Percentiles rank a stretch among this genome's conserved stretches.
These are phyloP conservation scores for Cercopithecus mona DNA, from an alignment of 2,113 vertebrate species.

Conservation along the genomic window DNA sequence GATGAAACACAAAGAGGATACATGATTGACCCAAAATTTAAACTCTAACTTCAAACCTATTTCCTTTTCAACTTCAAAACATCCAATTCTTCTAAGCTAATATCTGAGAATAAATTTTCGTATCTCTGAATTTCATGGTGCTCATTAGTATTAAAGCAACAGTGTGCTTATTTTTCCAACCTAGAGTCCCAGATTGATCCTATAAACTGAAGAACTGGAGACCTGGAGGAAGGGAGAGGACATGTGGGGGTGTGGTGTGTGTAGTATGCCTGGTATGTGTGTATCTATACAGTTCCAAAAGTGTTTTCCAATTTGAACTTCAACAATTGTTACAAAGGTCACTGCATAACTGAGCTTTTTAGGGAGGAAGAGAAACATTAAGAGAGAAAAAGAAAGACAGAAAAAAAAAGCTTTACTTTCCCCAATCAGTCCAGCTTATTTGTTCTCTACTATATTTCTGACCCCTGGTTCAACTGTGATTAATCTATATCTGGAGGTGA, in stretches of 20 bases:
- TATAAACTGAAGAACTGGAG: background rate
- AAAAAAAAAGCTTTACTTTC: background rate
- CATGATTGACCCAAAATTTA: background rate
- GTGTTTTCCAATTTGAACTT: background rate
- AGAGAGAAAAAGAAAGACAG: background rate
- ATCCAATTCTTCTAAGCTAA: background rate
- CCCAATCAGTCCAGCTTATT: background rate
- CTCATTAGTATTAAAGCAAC: conserved; percentile 2
- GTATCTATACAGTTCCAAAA: background rate
- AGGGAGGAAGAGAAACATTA: background rate
- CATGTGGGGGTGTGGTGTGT: background rate
- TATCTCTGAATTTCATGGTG: conserved; percentile 41
- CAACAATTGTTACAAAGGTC: background rate
- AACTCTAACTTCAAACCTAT: conserved; percentile 29
- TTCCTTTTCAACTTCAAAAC: conserved; percentile 30
- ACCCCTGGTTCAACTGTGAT: background rate
- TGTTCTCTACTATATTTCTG: background rate
- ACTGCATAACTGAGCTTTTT: background rate
- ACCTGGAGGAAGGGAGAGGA: background rate
- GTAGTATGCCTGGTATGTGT: background rate
- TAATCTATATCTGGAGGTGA: background rate
- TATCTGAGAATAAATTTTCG: conserved; percentile 16
- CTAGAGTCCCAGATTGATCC: background rate
- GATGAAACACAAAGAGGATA: background rate
- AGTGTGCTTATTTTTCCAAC: background rate